Evolutionary conservation across 2,113 vertebrate species (phyloP).

Genomic region (Charadrius vociferus): DNA sequence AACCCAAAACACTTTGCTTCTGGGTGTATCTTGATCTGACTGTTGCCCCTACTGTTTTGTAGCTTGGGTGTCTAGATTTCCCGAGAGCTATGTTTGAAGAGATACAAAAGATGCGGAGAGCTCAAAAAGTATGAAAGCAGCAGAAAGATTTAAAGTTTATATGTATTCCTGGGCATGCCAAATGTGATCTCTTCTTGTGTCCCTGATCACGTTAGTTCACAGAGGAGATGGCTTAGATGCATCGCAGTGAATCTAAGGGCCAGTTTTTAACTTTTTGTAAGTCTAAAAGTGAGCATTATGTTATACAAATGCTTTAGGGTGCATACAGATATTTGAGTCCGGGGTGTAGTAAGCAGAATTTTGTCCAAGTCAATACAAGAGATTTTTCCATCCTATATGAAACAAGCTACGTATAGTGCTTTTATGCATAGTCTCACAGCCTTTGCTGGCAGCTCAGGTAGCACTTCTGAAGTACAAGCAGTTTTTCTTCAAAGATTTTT

Average conservation of each 20-base stretch:
- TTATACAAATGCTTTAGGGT: neutral
- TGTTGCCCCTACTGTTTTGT: neutral
- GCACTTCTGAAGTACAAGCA: neutral
- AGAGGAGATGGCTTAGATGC: neutral
- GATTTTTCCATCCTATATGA: neutral
- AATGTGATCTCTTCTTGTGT: neutral
- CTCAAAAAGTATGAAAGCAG: neutral
- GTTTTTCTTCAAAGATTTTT: neutral
- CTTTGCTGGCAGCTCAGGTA: neutral
- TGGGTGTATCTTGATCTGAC: neutral
- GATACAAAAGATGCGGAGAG: neutral
- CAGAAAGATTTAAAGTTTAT: neutral
- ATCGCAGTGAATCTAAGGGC: neutral
- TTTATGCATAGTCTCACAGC: neutral
- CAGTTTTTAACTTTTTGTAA: neutral
- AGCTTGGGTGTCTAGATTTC: neutral
- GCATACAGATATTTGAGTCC: neutral
- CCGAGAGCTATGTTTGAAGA: neutral
- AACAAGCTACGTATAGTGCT: neutral
- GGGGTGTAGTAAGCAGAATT: neutral
- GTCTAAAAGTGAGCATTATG: neutral
- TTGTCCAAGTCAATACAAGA: neutral
- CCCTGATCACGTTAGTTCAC: neutral
- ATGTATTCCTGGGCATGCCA: neutral
- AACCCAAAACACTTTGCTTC: too few relatives aligned